Evolutionary conservation across 2,888 invertebrate species (phyloP), one percentile per base, ranked within the genome.

Genomic region (Chrysolina americana): DNA sequence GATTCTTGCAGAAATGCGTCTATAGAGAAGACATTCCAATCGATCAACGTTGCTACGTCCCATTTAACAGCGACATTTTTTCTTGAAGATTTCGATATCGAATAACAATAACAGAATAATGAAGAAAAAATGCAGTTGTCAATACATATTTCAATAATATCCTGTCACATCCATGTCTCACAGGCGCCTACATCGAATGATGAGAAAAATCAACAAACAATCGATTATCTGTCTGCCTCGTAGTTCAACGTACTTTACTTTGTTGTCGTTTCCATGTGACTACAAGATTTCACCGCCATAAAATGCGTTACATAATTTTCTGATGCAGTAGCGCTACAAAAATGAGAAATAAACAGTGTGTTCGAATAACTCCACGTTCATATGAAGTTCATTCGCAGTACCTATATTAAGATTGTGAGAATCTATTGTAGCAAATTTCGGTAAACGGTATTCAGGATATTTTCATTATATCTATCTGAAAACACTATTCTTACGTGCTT

Each of bases 181-280:
- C 41, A 63, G 74, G 68, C 68, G 56, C 56, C 47, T 68, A 56
- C 70, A 64, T 68, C 63, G 63, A 19, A 19, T 75, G 44, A 70
- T 28, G 71, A 68, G 71, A 75, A 73, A 75, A 75, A 75, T 75
- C 74, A 75, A 75, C 73, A 71, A 69, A 68, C 71, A 75, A 71
- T 75, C 70, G 71, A 71, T 75, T 68, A 71, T 68, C 68, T 73
- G 73, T 74, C 71, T 48, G 68, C 48, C 47, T 47, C 65, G 64
- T 48, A 48, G 71, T 75, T 68, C 74, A 74, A 70, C 71, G 71
- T 41, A 71, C 74, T 75, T 75, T 73, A 47, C 48, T 69, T 73
- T 71, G 71, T 68, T 68, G 68, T 59, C 62, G 62, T 68, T 72
- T 66, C 36, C 65, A 53, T 71, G 50, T 59, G 65, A 41, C 17